phyloP scores from a whole-genome alignment of 2,797 vertebrate genomes.

The Moxostoma hubbsi region DNA sequence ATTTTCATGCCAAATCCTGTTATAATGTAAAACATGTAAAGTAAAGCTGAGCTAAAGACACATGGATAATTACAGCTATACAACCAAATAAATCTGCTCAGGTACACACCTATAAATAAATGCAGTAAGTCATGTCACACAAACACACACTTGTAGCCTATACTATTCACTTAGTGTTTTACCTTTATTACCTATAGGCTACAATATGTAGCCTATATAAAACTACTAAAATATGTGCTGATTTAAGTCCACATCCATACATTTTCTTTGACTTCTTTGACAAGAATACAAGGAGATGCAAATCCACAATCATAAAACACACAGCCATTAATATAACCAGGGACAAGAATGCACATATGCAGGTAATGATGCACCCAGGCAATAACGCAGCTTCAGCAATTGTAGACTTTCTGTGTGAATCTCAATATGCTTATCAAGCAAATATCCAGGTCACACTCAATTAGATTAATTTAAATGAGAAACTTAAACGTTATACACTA shows the following conservation, averaged over 20 bases:
- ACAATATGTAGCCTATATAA: background rate
- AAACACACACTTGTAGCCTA: background rate
- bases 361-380: too few relatives aligned
- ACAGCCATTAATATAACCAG: too few relatives aligned
- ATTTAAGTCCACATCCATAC: background rate
- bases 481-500: too few relatives aligned
- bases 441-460: too few relatives aligned
- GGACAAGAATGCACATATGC: too few relatives aligned
- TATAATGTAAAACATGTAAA: slow-evolving; percentile 36
- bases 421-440: too few relatives aligned
- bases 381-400: too few relatives aligned
- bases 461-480: too few relatives aligned
- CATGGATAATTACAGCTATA: background rate
- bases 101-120: slow-evolving; percentile 2
- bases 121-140: background rate
- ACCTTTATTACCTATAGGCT: background rate
- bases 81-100: background rate
- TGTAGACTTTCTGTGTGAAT: too few relatives aligned
- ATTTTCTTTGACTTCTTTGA: background rate
- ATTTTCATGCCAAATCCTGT: slow-evolving; percentile 25
- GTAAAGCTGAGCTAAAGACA: background rate
- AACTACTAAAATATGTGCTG: background rate
- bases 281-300: background rate
- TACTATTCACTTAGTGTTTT: background rate
- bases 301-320: background rate